Percentiles rank a stretch among this genome's conserved stretches.
These are phyloP conservation scores for Galerucella nymphaeae DNA, from an alignment of 2,888 invertebrate species.

Conservation along the genomic window DNA sequence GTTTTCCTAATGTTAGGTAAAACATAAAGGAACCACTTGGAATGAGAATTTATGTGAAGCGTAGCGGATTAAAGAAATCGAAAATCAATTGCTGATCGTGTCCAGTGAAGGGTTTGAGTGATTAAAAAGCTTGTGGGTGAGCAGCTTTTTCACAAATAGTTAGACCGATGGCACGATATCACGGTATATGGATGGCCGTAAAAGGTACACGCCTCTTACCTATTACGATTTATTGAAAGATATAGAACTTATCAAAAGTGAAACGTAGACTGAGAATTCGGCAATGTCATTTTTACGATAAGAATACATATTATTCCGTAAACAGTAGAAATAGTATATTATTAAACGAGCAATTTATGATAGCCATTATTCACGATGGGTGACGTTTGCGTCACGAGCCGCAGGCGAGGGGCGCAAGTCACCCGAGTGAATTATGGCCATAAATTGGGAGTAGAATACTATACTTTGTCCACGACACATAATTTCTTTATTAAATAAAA, in stretches of 20 bases:
- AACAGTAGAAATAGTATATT: too few relatives aligned
- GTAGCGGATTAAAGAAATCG: constrained; percentile 48
- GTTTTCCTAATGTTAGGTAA: constrained; percentile 30
- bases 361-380: too few relatives aligned
- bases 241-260: neutral
- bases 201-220: constrained; percentile 37
- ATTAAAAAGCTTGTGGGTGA: constrained; percentile 47
- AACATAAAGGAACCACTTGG: constrained; percentile 38
- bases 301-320: too few relatives aligned
- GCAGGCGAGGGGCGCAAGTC: too few relatives aligned
- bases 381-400: too few relatives aligned
- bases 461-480: too few relatives aligned
- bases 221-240: constrained; percentile 27
- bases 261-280: neutral
- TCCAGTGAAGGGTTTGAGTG: constrained; percentile 48
- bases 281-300: too few relatives aligned
- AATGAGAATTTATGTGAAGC: constrained; percentile 48
- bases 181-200: constrained; percentile 44
- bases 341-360: too few relatives aligned
- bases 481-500: too few relatives aligned
- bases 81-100: constrained; percentile 51
- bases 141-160: constrained; percentile 49
- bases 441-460: too few relatives aligned
- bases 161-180: constrained; percentile 48
- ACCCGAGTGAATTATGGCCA: too few relatives aligned